Percentiles rank a stretch among this genome's conserved stretches.
Evolutionary conservation across 2,888 invertebrate genomes (phyloP).

Genomic region (Nemoura dubitans): DNA sequence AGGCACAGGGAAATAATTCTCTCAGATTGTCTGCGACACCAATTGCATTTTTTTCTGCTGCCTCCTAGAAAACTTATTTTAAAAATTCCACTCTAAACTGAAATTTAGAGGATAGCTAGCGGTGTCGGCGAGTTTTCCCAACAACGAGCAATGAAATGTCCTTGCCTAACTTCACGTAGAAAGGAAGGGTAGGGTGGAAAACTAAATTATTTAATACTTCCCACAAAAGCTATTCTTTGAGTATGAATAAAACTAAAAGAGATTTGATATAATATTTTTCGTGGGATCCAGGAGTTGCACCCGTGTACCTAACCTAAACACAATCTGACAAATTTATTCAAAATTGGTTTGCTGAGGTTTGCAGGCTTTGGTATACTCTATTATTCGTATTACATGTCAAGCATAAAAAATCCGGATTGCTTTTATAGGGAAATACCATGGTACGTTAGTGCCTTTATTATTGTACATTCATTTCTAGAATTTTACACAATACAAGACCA

Average conservation of each 20-base stretch:
- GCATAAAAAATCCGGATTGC: background rate
- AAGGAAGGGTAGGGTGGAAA: background rate
- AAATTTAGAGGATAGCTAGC: background rate
- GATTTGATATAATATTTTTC: background rate
- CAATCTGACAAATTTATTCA: background rate
- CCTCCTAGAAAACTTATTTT: background rate
- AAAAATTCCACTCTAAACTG: background rate
- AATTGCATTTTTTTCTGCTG: background rate
- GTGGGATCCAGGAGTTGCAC: background rate
- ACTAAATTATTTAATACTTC: background rate
- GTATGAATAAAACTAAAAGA: background rate
- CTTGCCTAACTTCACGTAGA: background rate
- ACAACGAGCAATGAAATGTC: background rate
- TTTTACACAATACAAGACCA: background rate
- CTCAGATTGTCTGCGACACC: background rate
- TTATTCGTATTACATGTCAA: background rate
- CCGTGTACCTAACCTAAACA: background rate
- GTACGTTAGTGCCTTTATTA: background rate
- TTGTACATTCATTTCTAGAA: constrained; percentile 8
- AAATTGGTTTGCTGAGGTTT: background rate
- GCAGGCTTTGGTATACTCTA: background rate
- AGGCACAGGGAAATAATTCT: background rate
- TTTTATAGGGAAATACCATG: background rate
- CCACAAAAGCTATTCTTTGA: background rate
- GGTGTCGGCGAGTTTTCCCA: background rate